These are phyloP conservation scores for Apodemus sylvaticus DNA, from an alignment of 2,113 vertebrate genomes.

Conservation along the genomic window DNA sequence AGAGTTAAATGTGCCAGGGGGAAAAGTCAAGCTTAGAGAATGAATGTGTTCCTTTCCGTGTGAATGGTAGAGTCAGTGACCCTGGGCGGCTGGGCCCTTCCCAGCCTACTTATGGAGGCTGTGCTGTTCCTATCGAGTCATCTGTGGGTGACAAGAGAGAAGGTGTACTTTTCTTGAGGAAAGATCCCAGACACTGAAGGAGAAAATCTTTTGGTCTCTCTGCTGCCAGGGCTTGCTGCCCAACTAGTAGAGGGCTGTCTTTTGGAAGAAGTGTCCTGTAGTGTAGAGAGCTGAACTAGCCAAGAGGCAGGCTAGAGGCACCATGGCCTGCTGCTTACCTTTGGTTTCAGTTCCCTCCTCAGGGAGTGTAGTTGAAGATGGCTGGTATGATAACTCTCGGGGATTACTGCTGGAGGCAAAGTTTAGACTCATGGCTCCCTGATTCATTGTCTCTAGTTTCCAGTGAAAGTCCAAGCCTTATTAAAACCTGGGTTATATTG, in stretches of 20 bases:
- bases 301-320: background rate
- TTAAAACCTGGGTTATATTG: conserved; percentile 26
- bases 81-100: background rate
- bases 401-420: conserved; percentile 41
- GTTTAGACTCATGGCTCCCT: conserved; percentile 10
- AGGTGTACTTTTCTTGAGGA: background rate
- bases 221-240: background rate
- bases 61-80: background rate
- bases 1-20: background rate
- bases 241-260: background rate
- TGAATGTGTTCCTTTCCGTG: background rate
- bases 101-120: background rate
- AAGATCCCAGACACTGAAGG: background rate
- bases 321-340: background rate
- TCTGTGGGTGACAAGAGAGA: background rate
- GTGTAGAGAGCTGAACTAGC: background rate
- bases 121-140: background rate
- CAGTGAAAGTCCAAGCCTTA: conserved; percentile 45
- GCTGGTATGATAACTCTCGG: background rate
- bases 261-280: background rate
- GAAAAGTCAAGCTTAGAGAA: conserved; percentile 77
- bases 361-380: background rate
- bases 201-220: background rate
- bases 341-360: conserved; percentile 27
- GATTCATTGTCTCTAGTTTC: conserved; percentile 51